phyloP scores from a whole-genome alignment of 2,888 invertebrate species.

The Caradrina clavipalpis region DNA sequence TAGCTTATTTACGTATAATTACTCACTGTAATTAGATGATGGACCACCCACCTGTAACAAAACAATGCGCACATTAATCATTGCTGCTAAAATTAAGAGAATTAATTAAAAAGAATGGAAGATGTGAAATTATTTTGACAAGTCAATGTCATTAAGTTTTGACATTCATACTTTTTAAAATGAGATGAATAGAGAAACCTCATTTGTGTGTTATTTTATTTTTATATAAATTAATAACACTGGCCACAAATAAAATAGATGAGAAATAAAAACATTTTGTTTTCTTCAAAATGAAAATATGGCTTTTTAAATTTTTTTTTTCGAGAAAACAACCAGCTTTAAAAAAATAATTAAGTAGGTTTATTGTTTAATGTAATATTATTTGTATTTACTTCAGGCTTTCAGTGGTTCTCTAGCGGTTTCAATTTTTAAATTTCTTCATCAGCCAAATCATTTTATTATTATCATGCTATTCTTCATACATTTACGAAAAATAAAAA shows the following conservation, averaged over 20 bases:
- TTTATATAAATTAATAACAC: background rate
- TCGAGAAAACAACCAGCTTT: background rate
- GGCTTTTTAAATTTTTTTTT: background rate
- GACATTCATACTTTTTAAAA: background rate
- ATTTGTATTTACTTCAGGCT: background rate
- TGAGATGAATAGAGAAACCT: background rate
- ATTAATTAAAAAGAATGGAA: conserved; percentile 17
- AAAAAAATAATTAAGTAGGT: too few species aligned
- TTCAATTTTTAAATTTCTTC: background rate
- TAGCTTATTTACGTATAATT: conserved; percentile 48
- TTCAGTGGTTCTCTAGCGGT: background rate
- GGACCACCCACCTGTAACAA: conserved; percentile 72
- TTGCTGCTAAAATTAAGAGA: conserved; percentile 21
- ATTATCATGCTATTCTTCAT: too few species aligned
- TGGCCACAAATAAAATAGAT: background rate
- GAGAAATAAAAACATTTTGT: background rate
- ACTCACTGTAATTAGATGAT: conserved; percentile 47
- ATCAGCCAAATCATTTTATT: background rate
- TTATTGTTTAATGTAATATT: background rate
- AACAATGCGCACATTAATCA: conserved; percentile 56
- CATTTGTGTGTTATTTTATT: background rate
- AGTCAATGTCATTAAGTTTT: conserved; percentile 24
- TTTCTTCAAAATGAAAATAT: background rate
- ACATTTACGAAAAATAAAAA: too few species aligned
- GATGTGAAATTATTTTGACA: conserved; percentile 41